Conservation (phyloP, 1,140 invertebrate genomes). For the Argopecten irradians region DNA sequence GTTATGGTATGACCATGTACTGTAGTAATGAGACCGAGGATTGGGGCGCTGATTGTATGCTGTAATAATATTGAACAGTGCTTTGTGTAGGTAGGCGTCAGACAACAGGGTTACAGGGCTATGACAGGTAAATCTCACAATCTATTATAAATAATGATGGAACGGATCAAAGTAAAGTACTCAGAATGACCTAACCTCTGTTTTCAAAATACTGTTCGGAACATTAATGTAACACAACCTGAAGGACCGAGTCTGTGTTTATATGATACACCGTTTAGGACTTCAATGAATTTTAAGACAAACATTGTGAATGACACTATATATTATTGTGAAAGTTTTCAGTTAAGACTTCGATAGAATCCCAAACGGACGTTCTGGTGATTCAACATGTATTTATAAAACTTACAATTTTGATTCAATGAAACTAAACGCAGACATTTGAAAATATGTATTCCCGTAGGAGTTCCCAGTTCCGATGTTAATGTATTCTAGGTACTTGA, state of each 20-base stretch:
- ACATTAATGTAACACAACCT: no score
- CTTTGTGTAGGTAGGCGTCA: not conserved
- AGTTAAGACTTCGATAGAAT: no score
- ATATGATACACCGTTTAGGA: no score
- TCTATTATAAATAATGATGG: conserved; percentile 6
- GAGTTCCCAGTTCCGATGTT: no score
- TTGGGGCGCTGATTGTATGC: not conserved
- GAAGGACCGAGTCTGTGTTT: no score
- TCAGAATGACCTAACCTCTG: not conserved
- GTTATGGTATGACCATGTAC: not conserved
- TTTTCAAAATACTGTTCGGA: no score
- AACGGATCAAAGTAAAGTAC: not conserved
- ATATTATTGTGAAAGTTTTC: no score
- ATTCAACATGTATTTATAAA: not conserved
- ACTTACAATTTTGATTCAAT: not conserved
- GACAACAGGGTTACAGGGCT: not conserved
- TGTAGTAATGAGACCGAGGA: not conserved
- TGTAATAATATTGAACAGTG: not conserved
- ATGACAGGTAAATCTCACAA: not conserved
- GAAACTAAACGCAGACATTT: no score
- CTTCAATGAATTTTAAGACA: no score
- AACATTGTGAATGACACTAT: no score
- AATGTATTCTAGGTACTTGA: not conserved
- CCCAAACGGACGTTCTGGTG: no score
- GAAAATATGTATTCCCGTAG: no score